Conservation (phyloP, 2,888 invertebrate species). For the Euproctis similis region DNA sequence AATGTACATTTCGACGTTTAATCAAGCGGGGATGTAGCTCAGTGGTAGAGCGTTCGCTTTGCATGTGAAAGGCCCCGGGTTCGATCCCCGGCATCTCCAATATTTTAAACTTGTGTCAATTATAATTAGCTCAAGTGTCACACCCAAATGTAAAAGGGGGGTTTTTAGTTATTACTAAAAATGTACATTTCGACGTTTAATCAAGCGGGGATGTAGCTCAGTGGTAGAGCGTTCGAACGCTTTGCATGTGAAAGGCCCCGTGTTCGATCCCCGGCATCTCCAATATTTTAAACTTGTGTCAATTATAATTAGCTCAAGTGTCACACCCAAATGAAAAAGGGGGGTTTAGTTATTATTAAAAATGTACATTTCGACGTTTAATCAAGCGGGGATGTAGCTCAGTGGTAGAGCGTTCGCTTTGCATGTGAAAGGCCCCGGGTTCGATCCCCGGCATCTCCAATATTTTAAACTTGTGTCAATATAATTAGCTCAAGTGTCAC, state of each 20-base stretch:
- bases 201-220: constrained; percentile 84
- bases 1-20: no score
- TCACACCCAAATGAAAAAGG: no score
- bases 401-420: constrained; percentile 99
- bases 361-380: no score
- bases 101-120: no score
- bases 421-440: constrained; percentile 99
- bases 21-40: constrained; percentile 89
- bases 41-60: constrained; percentile 99
- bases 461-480: no score
- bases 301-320: no score
- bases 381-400: constrained; percentile 82
- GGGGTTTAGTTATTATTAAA: no score
- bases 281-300: constrained; percentile 46
- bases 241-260: constrained; percentile 99
- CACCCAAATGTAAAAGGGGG: no score
- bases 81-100: constrained; percentile 96
- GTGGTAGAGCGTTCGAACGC: constrained; percentile 99
- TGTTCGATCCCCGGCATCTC: constrained; percentile 98
- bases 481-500: no score
- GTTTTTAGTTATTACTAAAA: no score
- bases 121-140: no score
- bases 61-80: constrained; percentile 99
- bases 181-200: no score
- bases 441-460: constrained; percentile 96